Evolutionary conservation across 2,797 vertebrate genomes (phyloP).

Genomic region (Otolemur crassicaudatus): DNA sequence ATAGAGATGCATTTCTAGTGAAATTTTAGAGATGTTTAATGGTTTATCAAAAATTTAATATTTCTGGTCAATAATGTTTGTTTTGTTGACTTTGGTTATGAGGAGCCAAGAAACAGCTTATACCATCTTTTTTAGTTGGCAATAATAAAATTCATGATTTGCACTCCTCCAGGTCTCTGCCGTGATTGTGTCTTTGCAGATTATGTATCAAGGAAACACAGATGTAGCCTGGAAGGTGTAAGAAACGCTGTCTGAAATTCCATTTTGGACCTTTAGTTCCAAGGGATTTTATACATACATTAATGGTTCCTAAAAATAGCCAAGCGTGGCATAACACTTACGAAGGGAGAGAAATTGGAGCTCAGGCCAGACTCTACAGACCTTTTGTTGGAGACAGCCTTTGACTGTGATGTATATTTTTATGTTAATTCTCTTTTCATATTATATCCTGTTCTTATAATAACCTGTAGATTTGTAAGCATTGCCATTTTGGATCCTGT

Average conservation of each 20-base stretch:
- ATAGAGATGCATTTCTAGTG: neutral
- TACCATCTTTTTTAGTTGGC: neutral
- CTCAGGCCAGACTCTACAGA: neutral
- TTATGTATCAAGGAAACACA: neutral
- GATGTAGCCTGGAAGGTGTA: neutral
- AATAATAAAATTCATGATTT: neutral
- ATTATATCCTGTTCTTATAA: neutral
- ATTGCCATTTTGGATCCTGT: neutral
- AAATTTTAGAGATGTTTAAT: neutral
- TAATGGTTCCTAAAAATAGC: neutral
- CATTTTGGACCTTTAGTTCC: neutral
- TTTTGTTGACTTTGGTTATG: neutral
- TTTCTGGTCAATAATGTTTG: neutral
- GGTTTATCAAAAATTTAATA: neutral
- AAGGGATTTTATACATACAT: neutral
- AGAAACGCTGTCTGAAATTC: neutral
- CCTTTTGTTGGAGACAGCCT: neutral
- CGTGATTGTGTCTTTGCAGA: neutral
- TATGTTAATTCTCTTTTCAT: neutral
- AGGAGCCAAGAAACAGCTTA: too few relatives aligned
- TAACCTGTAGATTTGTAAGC: neutral
- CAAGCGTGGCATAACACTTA: neutral
- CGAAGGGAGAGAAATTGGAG: neutral
- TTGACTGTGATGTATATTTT: neutral
- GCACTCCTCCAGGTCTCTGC: neutral